Base-by-base conservation (phyloP, 2,113 vertebrate genomes). In the Brachirus orientalis region DNA sequence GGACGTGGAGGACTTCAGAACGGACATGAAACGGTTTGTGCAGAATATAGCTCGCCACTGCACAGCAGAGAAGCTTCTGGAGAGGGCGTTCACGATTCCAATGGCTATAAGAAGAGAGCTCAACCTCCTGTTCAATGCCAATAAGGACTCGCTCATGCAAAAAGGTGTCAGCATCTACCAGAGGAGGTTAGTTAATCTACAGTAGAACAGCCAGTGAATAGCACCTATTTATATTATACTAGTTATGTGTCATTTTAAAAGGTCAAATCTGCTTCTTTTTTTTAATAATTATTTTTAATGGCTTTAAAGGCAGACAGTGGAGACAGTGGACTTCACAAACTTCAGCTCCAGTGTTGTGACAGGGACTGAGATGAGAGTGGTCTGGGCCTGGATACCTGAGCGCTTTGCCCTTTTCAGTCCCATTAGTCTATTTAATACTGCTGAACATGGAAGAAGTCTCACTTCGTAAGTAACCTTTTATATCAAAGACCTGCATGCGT, bases 351-450 rank as follows among this genome's bases (percentile, higher is more conserved):
- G 68, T 63, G 91, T 89, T 2, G 94, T 96, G 36, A 94, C 90
- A 0, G 89, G 77, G 16, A 94, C 92, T 11, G 94, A 94, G 90
- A 96, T 96, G 95, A 91, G 94, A 66, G 82, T 95, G 0, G 8
- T 96, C 59, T 96, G 95, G 95, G 94, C 95, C 73, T 96, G 95
- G 95, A 95, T 96, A 59, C 95, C 95, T 0, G 94, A 95, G 65
- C 93, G 95, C 19, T 95, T 95, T 69, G 93, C 95, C 43, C 93
- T 96, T 43, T 95, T 94, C 78, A 90, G 91, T 16, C 95, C 95
- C 0, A 63, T 92, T 41, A 86, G 86, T 59, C 86, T 96, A 67
- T 96, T 94, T 81, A 93, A 88, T 65, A 93, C 90, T 10, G 71
- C 81, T 3, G 78, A 93, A 73, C 90, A 96, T 0, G 94, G 87